Percentiles rank a stretch among this genome's conserved stretches.
These are phyloP conservation scores for Falco naumanni DNA, from an alignment of 2,797 vertebrate genomes.

Conservation along the genomic window DNA sequence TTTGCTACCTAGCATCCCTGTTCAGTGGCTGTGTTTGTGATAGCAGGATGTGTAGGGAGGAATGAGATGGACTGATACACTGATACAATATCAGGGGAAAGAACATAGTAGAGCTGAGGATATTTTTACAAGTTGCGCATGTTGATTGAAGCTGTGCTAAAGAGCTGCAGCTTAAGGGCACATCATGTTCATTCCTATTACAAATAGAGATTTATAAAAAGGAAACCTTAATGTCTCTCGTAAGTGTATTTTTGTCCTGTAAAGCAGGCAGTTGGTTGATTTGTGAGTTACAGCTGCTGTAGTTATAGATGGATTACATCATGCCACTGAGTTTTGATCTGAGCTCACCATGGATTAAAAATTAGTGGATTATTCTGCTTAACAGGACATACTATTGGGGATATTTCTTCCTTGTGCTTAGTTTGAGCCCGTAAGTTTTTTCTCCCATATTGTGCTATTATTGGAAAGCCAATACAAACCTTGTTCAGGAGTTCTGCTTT, in stretches of 20 bases:
- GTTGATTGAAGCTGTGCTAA: neutral
- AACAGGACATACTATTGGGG: fast-evolving
- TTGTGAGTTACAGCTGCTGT: neutral
- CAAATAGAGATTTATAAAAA: neutral
- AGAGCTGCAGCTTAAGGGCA: neutral
- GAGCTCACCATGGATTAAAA: neutral
- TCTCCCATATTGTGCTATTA: neutral
- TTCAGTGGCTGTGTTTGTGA: neutral
- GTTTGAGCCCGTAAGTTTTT: neutral
- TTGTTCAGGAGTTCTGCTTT: neutral
- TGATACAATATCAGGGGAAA: neutral
- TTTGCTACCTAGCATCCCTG: neutral
- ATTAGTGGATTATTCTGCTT: neutral
- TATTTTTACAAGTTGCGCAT: neutral
- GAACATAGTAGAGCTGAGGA: neutral
- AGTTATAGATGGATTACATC: neutral
- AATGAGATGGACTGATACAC: neutral
- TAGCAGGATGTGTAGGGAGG: neutral
- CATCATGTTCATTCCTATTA: neutral
- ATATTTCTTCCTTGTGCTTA: neutral
- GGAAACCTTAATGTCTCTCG: neutral
- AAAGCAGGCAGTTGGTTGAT: neutral
- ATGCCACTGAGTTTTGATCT: neutral
- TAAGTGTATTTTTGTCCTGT: neutral
- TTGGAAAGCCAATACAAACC: neutral